phyloP scores from a whole-genome alignment of 2,888 invertebrate genomes.

The Melangyna quadrimaculata region DNA sequence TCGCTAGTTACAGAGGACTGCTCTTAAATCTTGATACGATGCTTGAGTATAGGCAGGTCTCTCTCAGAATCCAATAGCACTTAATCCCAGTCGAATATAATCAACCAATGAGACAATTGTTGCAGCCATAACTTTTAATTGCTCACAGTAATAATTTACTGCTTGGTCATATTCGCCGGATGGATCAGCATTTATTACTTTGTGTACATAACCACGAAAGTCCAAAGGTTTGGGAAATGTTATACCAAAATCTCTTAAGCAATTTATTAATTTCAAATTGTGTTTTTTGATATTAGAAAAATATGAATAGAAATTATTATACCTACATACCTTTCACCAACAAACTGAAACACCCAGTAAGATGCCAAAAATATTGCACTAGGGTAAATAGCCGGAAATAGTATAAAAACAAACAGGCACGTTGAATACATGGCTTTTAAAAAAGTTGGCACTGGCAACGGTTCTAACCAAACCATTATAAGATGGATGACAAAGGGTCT shows the following conservation, averaged over 20 bases:
- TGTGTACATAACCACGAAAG: slow-evolving; percentile 23
- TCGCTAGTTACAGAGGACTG: too few relatives aligned
- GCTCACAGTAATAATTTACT: neutral
- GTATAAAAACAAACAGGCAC: slow-evolving; percentile 33
- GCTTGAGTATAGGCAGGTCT: neutral
- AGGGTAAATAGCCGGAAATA: slow-evolving; percentile 51
- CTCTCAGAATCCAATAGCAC: neutral
- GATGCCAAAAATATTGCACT: slow-evolving; percentile 11
- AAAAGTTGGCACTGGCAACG: slow-evolving; percentile 46
- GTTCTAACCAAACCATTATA: slow-evolving; percentile 45
- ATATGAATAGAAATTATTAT: too few relatives aligned
- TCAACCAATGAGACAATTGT: slow-evolving; percentile 25
- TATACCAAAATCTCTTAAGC: slow-evolving; percentile 37
- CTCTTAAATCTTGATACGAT: too few relatives aligned
- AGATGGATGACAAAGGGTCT: slow-evolving; percentile 45
- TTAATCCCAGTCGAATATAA: slow-evolving; percentile 18
- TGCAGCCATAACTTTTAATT: slow-evolving; percentile 24
- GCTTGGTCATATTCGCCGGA: slow-evolving; percentile 22
- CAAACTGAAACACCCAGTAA: slow-evolving; percentile 49
- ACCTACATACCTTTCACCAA: slow-evolving; percentile 46
- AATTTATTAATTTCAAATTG: too few relatives aligned
- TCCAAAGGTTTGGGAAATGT: slow-evolving; percentile 2
- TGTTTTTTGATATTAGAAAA: too few relatives aligned
- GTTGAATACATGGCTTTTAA: slow-evolving; percentile 31
- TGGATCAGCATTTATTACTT: slow-evolving; percentile 50